Evolutionary conservation across 2,888 invertebrate genomes (phyloP).

Genomic region (Parnassius mnemosyne): DNA sequence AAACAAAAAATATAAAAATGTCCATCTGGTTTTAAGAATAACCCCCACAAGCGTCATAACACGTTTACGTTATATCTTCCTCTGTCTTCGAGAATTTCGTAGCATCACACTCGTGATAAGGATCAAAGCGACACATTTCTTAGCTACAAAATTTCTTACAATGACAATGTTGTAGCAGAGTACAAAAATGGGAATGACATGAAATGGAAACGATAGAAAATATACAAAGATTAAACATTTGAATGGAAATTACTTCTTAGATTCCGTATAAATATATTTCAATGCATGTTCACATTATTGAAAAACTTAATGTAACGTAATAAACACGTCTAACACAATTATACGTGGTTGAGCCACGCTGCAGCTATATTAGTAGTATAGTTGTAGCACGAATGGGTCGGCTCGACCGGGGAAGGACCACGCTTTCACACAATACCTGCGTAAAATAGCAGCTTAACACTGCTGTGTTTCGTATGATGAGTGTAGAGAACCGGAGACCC

Average conservation of each 20-base stretch:
- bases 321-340: no score
- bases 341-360: no score
- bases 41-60: conserved; percentile 51
- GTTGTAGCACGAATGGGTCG: no score
- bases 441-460: no score
- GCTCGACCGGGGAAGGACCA: no score
- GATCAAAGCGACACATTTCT: conserved; percentile 47
- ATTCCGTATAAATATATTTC: no score
- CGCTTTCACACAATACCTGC: no score
- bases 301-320: no score
- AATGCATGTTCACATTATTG: no score
- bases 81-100: conserved; percentile 59
- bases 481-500: no score
- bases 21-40: conserved; percentile 40
- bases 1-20: conserved; percentile 14
- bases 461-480: no score
- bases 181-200: background rate
- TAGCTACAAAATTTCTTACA: conserved; percentile 29
- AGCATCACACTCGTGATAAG: conserved; percentile 60
- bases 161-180: conserved; percentile 5
- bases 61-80: conserved; percentile 57
- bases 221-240: background rate
- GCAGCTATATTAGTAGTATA: no score
- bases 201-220: conserved; percentile 1
- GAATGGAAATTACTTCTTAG: background rate